These are phyloP conservation scores for Rhynchotus rufescens DNA, from an alignment of 2,797 vertebrate species.

Conservation along the genomic window DNA sequence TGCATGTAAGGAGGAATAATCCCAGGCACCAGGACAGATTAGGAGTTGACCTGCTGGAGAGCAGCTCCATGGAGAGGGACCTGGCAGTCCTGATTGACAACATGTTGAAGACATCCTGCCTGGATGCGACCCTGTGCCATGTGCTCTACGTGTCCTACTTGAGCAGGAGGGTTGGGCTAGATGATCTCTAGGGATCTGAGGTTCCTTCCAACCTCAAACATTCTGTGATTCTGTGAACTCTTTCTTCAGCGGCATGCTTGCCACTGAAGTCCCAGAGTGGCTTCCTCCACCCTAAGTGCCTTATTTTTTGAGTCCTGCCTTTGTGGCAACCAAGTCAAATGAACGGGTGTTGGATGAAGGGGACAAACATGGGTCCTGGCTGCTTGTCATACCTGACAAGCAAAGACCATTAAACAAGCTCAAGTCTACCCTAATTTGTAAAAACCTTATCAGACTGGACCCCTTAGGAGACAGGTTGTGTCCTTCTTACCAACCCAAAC, in stretches of 20 bases:
- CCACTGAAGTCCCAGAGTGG: neutral
- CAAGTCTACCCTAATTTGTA: neutral
- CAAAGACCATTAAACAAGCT: neutral
- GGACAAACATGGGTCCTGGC: neutral
- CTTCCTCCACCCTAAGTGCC: neutral
- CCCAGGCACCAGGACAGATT: no score
- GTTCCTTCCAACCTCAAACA: no score
- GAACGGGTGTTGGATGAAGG: fast-evolving
- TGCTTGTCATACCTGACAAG: neutral
- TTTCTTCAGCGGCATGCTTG: neutral
- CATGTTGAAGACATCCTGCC: no score
- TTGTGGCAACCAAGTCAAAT: neutral
- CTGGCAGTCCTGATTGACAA: no score
- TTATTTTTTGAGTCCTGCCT: neutral
- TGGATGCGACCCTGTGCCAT: no score
- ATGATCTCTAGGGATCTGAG: no score
- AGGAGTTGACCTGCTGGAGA: no score
- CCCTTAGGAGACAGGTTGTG: neutral
- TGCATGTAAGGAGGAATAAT: no score
- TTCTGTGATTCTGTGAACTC: neutral
- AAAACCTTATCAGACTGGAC: neutral
- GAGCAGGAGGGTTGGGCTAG: no score
- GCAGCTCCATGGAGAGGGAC: no score
- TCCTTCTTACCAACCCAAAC: neutral
- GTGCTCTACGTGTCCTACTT: no score